phyloP scores from a whole-genome alignment of 2,113 vertebrate genomes.

The Labeo rohita region DNA sequence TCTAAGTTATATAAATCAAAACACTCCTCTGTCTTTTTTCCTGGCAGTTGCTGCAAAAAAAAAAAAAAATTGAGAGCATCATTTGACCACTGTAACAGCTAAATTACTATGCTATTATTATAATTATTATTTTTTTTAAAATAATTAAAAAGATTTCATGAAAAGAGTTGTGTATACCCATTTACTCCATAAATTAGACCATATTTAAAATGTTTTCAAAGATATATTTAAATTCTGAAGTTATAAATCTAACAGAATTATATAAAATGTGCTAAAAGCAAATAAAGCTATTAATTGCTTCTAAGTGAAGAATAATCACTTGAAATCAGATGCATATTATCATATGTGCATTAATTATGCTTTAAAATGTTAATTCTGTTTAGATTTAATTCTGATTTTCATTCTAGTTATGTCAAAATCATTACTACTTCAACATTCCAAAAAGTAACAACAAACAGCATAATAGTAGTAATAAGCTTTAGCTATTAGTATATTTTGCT shows the following conservation, averaged over 20 bases:
- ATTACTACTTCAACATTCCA: too few relatives aligned
- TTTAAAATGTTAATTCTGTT: not conserved
- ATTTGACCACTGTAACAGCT: not conserved
- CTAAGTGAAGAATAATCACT: not conserved
- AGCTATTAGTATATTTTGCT: not conserved
- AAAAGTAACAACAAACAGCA: not conserved
- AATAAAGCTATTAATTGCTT: not conserved
- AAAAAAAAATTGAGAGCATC: not conserved
- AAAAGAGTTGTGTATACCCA: not conserved
- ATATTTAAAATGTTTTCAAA: not conserved
- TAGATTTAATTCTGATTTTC: not conserved
- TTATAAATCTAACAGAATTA: not conserved
- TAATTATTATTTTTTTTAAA: not conserved
- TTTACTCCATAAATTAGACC: not conserved
- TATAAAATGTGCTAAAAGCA: not conserved
- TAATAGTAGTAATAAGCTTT: not conserved
- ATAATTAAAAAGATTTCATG: not conserved
- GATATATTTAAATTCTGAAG: not conserved
- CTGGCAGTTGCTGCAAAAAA: not conserved
- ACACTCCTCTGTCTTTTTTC: not conserved
- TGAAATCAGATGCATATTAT: not conserved
- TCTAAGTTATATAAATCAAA: not conserved
- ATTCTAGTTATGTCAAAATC: too few relatives aligned
- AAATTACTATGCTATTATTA: not conserved
- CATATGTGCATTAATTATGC: not conserved